A percentile compares a stretch with the other conserved stretches of the same genome.
These are phyloP conservation scores for Gadopsis marmoratus DNA, from an alignment of 2,797 vertebrate species.

Conservation along the genomic window DNA sequence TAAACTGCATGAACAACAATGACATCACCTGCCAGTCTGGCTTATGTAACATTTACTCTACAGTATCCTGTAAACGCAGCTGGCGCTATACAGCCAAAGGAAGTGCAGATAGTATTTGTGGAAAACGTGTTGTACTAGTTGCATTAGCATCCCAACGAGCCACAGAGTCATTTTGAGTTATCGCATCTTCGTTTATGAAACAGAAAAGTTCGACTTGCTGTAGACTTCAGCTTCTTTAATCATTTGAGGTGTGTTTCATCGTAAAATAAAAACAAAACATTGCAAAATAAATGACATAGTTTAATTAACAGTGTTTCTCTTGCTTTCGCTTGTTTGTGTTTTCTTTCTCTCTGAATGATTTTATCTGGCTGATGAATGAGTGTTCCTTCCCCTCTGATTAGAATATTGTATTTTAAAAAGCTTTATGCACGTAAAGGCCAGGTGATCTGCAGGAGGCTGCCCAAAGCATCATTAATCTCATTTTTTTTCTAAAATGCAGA, in stretches of 20 bases:
- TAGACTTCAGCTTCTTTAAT: not conserved
- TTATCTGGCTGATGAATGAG: conserved; percentile 64
- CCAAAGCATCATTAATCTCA: conserved; percentile 71
- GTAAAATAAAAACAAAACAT: conserved; percentile 8
- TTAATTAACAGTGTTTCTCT: conserved; percentile 18
- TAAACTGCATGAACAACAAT: conserved; percentile 36
- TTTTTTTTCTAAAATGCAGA: conserved; percentile 60
- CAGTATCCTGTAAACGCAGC: conserved; percentile 62
- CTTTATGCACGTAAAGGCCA: conserved; percentile 62
- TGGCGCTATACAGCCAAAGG: conserved; percentile 44
- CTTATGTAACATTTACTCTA: conserved; percentile 64
- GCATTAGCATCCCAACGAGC: conserved; percentile 26
- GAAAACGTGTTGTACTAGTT: conserved; percentile 30
- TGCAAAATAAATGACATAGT: conserved; percentile 1
- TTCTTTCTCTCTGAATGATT: conserved; percentile 48
- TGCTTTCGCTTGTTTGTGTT: conserved; percentile 17
- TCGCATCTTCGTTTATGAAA: conserved; percentile 13
- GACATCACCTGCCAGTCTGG: conserved; percentile 44
- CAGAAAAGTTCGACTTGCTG: conserved; percentile 3
- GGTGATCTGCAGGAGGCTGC: conserved; percentile 45
- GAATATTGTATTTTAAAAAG: conserved; percentile 72
- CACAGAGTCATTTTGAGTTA: conserved; percentile 2
- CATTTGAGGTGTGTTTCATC: conserved; percentile 22
- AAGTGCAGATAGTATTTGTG: conserved; percentile 53
- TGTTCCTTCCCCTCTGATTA: conserved; percentile 42